These are phyloP conservation scores for Pandion haliaetus DNA, from an alignment of 2,113 vertebrate species.

Conservation along the genomic window DNA sequence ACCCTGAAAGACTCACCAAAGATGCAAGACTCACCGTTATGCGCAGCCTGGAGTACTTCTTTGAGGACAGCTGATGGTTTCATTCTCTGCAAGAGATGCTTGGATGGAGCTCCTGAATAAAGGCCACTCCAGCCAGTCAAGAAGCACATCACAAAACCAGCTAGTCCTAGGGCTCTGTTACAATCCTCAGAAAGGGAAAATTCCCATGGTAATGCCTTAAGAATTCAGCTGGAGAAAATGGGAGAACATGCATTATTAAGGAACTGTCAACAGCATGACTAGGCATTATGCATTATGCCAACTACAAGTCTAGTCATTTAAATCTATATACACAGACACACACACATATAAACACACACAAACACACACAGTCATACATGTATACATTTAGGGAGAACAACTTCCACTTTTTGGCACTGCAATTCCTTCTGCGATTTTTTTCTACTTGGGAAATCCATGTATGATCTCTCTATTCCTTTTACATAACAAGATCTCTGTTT, in stretches of 20 bases:
- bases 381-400: neutral
- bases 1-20: neutral
- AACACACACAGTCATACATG: neutral
- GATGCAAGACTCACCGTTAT: rapidly evolving
- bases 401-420: neutral
- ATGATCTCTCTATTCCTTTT: neutral
- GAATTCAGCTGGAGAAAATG: slow-evolving; percentile 1
- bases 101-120: neutral
- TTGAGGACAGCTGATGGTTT: neutral
- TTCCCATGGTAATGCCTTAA: neutral
- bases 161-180: neutral
- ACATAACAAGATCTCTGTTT: neutral
- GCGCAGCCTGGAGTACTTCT: neutral
- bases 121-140: neutral
- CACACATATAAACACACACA: neutral
- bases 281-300: neutral
- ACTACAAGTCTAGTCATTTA: neutral
- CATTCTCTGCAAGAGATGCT: neutral
- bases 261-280: neutral
- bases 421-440: neutral
- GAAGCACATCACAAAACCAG: neutral
- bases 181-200: neutral
- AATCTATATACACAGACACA: neutral
- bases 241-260: neutral
- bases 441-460: neutral